A percentile compares a stretch with the other conserved stretches of the same genome.
phyloP scores from a whole-genome alignment of 2,888 invertebrate genomes.

The Timandra comae region DNA sequence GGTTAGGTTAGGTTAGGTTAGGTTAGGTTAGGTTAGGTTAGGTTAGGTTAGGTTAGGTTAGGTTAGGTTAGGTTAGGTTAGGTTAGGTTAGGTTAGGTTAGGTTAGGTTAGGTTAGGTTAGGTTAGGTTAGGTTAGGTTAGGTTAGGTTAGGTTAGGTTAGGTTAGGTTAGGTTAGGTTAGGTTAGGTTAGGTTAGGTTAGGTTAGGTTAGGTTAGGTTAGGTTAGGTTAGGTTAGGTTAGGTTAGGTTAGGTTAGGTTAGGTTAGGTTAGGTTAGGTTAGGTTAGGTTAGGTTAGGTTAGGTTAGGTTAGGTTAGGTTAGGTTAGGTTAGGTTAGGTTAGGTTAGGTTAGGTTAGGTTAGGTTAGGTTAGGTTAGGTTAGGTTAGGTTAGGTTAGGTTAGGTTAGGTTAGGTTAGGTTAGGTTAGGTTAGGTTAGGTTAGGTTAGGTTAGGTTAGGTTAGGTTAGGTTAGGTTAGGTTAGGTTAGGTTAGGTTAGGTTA shows the following conservation, averaged over 20 bases:
- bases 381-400: neutral
- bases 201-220: no score
- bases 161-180: slow-evolving; percentile 8
- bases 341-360: no score
- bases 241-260: slow-evolving; percentile 5
- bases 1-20: no score
- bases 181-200: neutral
- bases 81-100: slow-evolving; percentile 8
- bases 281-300: no score
- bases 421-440: slow-evolving; percentile 20
- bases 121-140: slow-evolving; percentile 5
- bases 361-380: neutral
- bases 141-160: slow-evolving; percentile 3
- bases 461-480: slow-evolving; percentile 11
- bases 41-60: slow-evolving; percentile 7
- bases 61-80: slow-evolving; percentile 5
- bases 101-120: no score
- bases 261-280: neutral
- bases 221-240: no score
- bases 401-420: slow-evolving; percentile 13
- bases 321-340: no score
- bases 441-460: slow-evolving; percentile 18
- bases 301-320: no score
- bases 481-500: slow-evolving; percentile 4
- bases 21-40: no score